These are phyloP conservation scores for Cyrtodaria siliqua DNA, from an alignment of 2,888 invertebrate genomes.

Conservation along the genomic window DNA sequence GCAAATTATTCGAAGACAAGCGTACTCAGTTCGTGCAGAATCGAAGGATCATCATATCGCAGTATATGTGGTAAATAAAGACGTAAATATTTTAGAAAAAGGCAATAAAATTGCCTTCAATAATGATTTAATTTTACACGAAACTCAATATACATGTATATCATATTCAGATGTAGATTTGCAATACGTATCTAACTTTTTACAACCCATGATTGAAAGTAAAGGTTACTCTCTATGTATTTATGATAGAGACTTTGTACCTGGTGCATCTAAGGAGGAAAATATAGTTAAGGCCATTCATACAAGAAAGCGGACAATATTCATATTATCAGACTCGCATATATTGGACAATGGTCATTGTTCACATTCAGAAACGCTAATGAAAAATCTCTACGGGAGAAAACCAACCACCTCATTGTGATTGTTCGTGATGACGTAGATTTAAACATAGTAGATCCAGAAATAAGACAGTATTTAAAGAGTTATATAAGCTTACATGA, in stretches of 20 bases:
- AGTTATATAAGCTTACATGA: background rate
- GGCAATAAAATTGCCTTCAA: no score
- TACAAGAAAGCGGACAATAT: no score
- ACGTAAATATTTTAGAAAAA: no score
- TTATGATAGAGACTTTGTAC: slow-evolving; percentile 68
- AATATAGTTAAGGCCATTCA: slow-evolving; percentile 65
- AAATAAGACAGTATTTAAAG: background rate
- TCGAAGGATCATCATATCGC: no score
- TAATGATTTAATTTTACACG: no score
- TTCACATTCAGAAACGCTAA: background rate
- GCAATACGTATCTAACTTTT: slow-evolving; percentile 48
- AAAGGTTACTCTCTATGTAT: slow-evolving; percentile 56
- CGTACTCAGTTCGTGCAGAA: no score
- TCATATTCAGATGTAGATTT: slow-evolving; percentile 64
- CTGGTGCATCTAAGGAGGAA: slow-evolving; percentile 67
- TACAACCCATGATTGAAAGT: slow-evolving; percentile 53
- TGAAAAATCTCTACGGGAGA: slow-evolving; percentile 4
- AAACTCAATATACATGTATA: slow-evolving; percentile 56
- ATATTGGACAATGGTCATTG: slow-evolving; percentile 62
- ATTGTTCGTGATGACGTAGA: background rate
- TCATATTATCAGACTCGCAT: no score
- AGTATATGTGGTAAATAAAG: no score
- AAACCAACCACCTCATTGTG: background rate
- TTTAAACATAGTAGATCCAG: background rate
- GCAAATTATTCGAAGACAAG: background rate